These are phyloP conservation scores for Habroteleia sp. DNA, from an alignment of 2,888 invertebrate genomes.

Conservation along the genomic window DNA sequence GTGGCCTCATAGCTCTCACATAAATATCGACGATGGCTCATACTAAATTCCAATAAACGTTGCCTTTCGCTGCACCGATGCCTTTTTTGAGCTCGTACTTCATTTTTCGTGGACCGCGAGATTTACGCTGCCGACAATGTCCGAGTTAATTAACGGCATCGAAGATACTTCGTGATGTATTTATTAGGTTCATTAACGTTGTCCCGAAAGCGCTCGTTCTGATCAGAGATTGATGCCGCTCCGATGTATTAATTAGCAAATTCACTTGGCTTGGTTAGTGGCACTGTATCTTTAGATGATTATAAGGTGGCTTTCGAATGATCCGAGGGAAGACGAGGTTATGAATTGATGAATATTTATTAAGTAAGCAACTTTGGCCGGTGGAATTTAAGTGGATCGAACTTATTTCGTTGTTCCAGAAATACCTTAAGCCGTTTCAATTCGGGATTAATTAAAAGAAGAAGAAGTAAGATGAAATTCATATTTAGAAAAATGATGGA, in stretches of 20 bases:
- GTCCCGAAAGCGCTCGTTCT: too few relatives aligned
- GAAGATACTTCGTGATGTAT: slow-evolving; percentile 20
- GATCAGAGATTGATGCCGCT: slow-evolving; percentile 3
- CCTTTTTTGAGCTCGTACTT: slow-evolving; percentile 21
- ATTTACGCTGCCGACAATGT: slow-evolving; percentile 14
- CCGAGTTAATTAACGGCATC: slow-evolving; percentile 22
- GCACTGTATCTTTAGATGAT: neutral
- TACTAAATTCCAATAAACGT: slow-evolving; percentile 46
- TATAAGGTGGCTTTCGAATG: too few relatives aligned
- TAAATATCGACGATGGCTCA: slow-evolving; percentile 69
- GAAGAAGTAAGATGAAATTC: too few relatives aligned
- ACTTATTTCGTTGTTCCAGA: too few relatives aligned
- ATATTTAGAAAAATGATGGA: too few relatives aligned
- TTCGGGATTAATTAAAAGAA: too few relatives aligned
- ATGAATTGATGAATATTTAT: too few relatives aligned
- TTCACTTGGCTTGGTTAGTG: neutral
- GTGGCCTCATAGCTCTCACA: slow-evolving; percentile 63
- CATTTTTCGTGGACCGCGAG: slow-evolving; percentile 32
- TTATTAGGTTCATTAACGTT: slow-evolving; percentile 23
- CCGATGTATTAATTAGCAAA: neutral
- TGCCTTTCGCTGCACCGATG: slow-evolving; percentile 22
- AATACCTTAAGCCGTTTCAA: too few relatives aligned
- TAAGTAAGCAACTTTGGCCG: too few relatives aligned
- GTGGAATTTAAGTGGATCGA: too few relatives aligned
- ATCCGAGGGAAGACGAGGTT: too few relatives aligned